Conservation (phyloP, 2,888 invertebrate genomes). For the Bimastos eiseni region DNA sequence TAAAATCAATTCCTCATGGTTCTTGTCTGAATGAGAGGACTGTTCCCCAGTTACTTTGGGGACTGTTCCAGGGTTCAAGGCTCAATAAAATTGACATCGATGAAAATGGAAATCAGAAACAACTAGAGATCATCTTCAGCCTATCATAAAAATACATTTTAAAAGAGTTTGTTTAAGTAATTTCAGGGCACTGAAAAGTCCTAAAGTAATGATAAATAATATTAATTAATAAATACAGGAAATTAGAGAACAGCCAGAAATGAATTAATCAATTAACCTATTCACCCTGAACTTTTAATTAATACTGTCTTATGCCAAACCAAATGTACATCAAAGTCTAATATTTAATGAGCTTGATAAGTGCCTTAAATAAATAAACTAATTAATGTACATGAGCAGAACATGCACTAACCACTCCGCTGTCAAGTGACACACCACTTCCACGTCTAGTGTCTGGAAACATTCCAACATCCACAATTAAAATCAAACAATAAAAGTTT, state of each 20-base stretch:
- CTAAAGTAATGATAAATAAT: neutral
- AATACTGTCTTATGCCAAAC: too few relatives aligned
- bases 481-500: neutral
- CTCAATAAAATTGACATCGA: neutral
- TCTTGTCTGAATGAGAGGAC: neutral
- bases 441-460: conserved; percentile 72
- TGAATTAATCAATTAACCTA: neutral
- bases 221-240: neutral
- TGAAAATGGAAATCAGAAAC: neutral
- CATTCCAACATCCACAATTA: conserved; percentile 8
- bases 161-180: neutral
- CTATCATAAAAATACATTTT: too few relatives aligned
- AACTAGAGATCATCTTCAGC: neutral
- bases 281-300: too few relatives aligned
- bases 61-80: neutral
- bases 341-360: too few relatives aligned
- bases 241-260: neutral
- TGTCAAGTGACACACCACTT: conserved; percentile 90
- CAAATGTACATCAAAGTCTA: too few relatives aligned
- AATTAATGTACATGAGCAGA: neutral
- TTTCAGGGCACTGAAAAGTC: neutral
- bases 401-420: conserved; percentile 73
- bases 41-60: neutral
- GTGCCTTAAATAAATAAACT: neutral
- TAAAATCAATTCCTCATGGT: neutral